Percentiles rank a stretch among this genome's conserved stretches.
Evolutionary conservation across 2,113 vertebrate genomes (phyloP).

Genomic region (Corythornis vintsioides): DNA sequence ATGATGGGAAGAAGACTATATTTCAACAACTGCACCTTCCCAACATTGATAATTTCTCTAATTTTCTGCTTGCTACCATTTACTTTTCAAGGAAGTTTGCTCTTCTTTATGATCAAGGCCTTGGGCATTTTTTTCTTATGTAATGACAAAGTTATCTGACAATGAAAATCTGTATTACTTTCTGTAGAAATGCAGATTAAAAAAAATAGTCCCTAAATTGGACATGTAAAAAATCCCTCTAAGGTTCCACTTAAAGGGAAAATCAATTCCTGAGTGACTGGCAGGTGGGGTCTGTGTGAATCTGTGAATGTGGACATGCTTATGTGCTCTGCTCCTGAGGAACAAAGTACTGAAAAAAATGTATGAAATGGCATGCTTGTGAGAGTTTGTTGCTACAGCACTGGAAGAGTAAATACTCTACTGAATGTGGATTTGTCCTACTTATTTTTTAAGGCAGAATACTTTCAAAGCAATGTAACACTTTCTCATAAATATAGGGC

Average conservation of each 20-base stretch:
- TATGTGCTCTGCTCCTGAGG: background rate
- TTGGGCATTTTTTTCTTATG: background rate
- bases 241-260: background rate
- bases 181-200: background rate
- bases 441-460: background rate
- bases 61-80: background rate
- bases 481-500: background rate
- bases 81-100: background rate
- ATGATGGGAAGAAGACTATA: rapidly evolving
- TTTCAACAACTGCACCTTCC: background rate
- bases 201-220: background rate
- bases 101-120: background rate
- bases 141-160: background rate
- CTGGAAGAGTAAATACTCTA: background rate
- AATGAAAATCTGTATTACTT: background rate
- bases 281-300: background rate
- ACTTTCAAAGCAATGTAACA: background rate
- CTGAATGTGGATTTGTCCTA: background rate
- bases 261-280: background rate
- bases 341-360: background rate
- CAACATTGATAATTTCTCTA: background rate
- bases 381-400: background rate
- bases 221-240: background rate
- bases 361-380: background rate
- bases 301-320: rapidly evolving